Conservation (phyloP, 2,797 vertebrate genomes). For the Podargus strigoides region DNA sequence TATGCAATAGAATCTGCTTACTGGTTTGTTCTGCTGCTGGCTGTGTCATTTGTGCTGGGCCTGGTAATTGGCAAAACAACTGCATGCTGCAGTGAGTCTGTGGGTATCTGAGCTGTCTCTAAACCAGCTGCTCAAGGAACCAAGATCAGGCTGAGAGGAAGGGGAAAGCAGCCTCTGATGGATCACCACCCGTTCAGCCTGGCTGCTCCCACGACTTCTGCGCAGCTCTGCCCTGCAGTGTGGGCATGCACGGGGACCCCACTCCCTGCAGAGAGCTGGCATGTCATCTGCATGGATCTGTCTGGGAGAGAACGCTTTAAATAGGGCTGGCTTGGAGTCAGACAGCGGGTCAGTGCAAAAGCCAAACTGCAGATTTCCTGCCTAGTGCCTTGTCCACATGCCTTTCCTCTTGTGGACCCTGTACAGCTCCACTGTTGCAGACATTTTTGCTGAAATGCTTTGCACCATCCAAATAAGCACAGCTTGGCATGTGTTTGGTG, state of each 20-base stretch:
- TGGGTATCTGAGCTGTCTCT: background rate
- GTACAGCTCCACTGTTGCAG: background rate
- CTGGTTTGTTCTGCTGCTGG: too few relatives aligned
- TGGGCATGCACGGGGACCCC: fast-evolving
- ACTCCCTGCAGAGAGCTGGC: fast-evolving
- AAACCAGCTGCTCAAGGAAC: background rate
- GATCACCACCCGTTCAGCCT: background rate
- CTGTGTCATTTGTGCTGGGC: too few relatives aligned
- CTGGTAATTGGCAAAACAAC: too few relatives aligned
- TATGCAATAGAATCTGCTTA: too few relatives aligned
- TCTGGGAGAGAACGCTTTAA: background rate
- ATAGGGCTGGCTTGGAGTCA: background rate
- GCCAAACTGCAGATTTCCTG: constrained; percentile 38
- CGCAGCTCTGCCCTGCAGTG: fast-evolving
- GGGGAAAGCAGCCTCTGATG: background rate
- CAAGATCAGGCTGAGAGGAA: background rate
- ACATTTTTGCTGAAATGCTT: background rate
- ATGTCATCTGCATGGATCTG: background rate
- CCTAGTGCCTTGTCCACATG: background rate
- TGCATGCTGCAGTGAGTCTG: background rate
- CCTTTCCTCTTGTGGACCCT: background rate
- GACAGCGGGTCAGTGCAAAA: background rate
- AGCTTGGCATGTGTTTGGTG: background rate
- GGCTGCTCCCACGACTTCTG: background rate
- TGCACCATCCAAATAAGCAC: background rate